A percentile compares a stretch with the other conserved stretches of the same genome.
Evolutionary conservation across 2,797 vertebrate species (phyloP).

Genomic region (Calcarius lapponicus): DNA sequence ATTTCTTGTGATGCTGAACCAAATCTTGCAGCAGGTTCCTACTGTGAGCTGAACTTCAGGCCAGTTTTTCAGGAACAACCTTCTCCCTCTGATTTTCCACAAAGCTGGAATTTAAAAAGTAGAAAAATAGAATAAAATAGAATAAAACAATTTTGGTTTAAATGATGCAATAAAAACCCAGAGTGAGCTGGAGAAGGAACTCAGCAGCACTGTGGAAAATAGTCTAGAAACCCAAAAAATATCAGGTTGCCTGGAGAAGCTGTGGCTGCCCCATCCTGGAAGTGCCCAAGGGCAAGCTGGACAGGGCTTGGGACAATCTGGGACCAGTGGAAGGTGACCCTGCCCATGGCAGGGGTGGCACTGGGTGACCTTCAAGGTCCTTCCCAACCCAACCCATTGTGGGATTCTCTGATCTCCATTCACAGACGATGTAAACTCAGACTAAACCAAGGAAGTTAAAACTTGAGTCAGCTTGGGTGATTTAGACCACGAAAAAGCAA

Average conservation of each 20-base stretch:
- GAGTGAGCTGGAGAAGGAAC: neutral
- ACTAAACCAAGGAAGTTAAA: neutral
- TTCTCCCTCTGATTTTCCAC: neutral
- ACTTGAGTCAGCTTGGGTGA: neutral
- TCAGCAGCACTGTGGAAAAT: neutral
- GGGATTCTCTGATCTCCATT: neutral
- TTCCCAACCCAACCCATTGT: neutral
- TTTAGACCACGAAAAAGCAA: rapidly evolving
- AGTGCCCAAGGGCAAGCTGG: neutral
- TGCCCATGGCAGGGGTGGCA: neutral
- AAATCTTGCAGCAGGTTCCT: neutral
- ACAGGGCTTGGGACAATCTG: rapidly evolving
- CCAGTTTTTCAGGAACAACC: neutral
- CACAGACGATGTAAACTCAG: neutral
- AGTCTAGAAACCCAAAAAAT: rapidly evolving
- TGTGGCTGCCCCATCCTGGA: neutral
- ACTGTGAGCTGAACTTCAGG: neutral
- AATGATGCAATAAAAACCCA: neutral
- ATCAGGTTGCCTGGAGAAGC: neutral
- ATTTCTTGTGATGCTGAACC: neutral
- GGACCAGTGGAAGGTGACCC: neutral
- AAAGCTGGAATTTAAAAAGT: neutral
- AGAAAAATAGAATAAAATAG: neutral
- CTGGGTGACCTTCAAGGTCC: neutral
- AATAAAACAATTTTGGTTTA: neutral